These are phyloP conservation scores for Diachrysia chrysitis DNA, from an alignment of 2,888 invertebrate genomes.

Conservation along the genomic window DNA sequence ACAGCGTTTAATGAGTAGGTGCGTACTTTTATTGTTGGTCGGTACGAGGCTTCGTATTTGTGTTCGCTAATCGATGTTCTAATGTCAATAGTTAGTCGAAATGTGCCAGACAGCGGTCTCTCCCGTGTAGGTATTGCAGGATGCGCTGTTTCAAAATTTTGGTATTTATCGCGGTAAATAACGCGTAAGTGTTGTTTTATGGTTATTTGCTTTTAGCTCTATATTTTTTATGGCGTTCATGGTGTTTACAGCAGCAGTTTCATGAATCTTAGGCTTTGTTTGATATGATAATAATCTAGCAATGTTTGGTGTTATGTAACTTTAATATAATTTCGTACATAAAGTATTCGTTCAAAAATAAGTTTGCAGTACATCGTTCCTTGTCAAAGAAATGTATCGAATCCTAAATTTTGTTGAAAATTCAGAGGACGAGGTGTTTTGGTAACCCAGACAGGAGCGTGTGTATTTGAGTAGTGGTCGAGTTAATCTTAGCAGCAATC, in stretches of 20 bases:
- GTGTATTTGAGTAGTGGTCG: constrained; percentile 18
- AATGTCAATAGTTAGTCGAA: constrained; percentile 50
- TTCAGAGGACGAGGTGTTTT: background rate
- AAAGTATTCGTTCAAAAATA: no score
- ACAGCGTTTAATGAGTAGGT: constrained; percentile 43
- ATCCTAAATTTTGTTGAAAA: background rate
- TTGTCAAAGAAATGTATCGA: background rate
- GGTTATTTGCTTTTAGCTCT: background rate
- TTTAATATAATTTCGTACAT: no score
- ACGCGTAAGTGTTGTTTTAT: background rate
- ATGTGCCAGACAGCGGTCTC: constrained; percentile 43
- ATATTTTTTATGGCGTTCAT: background rate
- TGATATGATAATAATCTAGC: no score
- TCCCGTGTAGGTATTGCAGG: constrained; percentile 11
- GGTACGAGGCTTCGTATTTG: constrained; percentile 34
- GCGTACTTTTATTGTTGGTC: constrained; percentile 38
- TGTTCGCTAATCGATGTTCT: constrained; percentile 43
- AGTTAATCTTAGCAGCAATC: constrained; percentile 34
- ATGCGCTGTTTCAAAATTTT: constrained; percentile 27
- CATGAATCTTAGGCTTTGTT: background rate
- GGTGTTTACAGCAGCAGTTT: background rate
- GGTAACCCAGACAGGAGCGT: constrained; percentile 1
- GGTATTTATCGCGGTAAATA: constrained; percentile 27
- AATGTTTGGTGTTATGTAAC: no score
- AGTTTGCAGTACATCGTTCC: no score